Conservation (phyloP, 2,113 vertebrate genomes). For the Nothobranchius kuhntae region DNA sequence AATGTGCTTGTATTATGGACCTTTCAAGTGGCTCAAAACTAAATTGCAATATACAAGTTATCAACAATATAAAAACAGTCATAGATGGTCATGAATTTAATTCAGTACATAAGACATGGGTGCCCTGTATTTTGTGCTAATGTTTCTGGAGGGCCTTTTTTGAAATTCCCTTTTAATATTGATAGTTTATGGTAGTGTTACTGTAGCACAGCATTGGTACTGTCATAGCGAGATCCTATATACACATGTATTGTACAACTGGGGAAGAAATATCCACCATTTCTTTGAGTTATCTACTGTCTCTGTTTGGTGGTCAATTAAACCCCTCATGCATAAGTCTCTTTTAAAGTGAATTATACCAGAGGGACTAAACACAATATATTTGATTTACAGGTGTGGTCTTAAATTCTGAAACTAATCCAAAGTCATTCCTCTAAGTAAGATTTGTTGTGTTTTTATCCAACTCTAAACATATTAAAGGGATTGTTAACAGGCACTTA, state of each 20-base stretch:
- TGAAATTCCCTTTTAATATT: constrained; percentile 53
- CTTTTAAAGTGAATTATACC: constrained; percentile 11
- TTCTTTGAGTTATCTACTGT: constrained; percentile 27
- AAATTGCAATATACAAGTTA: constrained; percentile 59
- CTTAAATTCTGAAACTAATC: constrained; percentile 41
- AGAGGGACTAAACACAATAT: constrained; percentile 37
- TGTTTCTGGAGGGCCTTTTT: constrained; percentile 50
- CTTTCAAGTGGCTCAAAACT: constrained; percentile 61
- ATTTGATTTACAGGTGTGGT: constrained; percentile 38
- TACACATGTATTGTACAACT: constrained; percentile 71
- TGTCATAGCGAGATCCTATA: constrained; percentile 69
- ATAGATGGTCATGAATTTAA: constrained; percentile 61
- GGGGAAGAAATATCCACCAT: constrained; percentile 44
- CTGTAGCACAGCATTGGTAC: constrained; percentile 63
- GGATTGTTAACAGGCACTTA: constrained; percentile 85
- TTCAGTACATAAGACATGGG: constrained; percentile 58
- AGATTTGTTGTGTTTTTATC: constrained; percentile 21
- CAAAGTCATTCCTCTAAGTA: constrained; percentile 38
- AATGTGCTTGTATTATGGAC: constrained; percentile 76
- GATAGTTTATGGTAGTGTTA: constrained; percentile 69
- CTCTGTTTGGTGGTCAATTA: constrained; percentile 33
- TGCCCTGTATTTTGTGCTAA: constrained; percentile 66
- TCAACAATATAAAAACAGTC: constrained; percentile 68
- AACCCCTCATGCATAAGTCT: constrained; percentile 61
- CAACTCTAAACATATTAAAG: constrained; percentile 78